These are phyloP conservation scores for Anser brachyrhynchus DNA, from an alignment of 2,113 vertebrate genomes.

Conservation along the genomic window DNA sequence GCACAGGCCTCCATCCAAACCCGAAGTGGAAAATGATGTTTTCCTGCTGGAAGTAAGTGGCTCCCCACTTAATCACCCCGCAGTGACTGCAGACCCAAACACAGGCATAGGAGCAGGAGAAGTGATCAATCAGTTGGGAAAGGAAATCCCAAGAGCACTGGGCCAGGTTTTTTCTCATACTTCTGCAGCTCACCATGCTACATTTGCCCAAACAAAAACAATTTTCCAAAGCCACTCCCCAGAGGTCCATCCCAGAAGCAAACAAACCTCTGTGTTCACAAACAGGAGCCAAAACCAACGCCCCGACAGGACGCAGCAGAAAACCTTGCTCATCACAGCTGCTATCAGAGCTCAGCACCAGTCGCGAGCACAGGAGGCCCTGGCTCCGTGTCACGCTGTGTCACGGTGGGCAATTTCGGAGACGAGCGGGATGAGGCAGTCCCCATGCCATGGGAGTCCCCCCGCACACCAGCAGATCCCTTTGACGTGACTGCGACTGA, in stretches of 20 bases:
- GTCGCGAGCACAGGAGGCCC: neutral
- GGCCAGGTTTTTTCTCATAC: neutral
- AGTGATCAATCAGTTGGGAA: conserved; percentile 30
- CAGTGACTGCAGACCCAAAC: conserved; percentile 27
- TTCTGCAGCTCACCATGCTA: rapidly evolving
- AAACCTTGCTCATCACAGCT: neutral
- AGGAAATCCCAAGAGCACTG: conserved; percentile 33
- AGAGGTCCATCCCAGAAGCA: neutral
- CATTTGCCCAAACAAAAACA: neutral
- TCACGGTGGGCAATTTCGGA: rapidly evolving
- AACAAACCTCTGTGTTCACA: neutral
- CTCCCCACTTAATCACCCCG: conserved; percentile 37
- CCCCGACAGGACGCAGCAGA: neutral
- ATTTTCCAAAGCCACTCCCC: neutral
- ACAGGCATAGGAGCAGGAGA: neutral
- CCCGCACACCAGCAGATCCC: neutral
- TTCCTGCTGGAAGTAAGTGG: conserved; percentile 33
- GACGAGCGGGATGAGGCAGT: too few species aligned
- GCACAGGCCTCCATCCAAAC: conserved; percentile 17
- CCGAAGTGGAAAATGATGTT: neutral
- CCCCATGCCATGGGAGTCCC: neutral
- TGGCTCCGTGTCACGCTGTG: neutral
- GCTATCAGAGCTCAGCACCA: neutral
- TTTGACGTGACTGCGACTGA: neutral
- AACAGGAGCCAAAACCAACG: neutral